Conservation (phyloP, 2,113 vertebrate species). For the Oreochromis aureus region DNA sequence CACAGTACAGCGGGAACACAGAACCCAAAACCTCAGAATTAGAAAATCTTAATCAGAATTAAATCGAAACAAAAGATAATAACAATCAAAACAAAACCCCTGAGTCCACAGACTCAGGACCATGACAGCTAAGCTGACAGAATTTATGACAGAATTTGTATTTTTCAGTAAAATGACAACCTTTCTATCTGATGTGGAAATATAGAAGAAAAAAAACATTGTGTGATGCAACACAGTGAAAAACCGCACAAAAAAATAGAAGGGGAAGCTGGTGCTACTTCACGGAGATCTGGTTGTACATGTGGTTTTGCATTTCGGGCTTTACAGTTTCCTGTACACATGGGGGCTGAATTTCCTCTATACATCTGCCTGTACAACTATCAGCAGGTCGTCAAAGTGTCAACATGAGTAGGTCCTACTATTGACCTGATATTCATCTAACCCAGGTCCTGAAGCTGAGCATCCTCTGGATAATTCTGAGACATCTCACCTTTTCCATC, state of each 20-base stretch:
- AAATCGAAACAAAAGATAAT: too few species aligned
- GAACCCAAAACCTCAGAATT: too few species aligned
- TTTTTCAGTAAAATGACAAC: not conserved
- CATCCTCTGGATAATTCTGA: not conserved
- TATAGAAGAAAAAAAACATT: not conserved
- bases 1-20: too few species aligned
- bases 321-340: constrained; percentile 20
- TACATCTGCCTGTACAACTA: accelerated
- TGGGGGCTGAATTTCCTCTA: not conserved
- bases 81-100: too few species aligned
- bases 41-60: too few species aligned
- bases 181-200: not conserved
- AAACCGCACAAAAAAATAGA: not conserved
- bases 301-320: not conserved
- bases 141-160: not conserved
- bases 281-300: not conserved
- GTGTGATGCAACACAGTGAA: not conserved
- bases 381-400: not conserved
- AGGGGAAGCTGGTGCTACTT: not conserved
- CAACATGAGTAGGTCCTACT: not conserved
- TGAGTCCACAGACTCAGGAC: too few species aligned
- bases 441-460: not conserved
- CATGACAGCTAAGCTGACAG: not conserved
- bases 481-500: not conserved
- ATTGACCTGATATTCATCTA: not conserved